Conservation (phyloP, 2,888 invertebrate genomes). For the Allygus modestus region DNA sequence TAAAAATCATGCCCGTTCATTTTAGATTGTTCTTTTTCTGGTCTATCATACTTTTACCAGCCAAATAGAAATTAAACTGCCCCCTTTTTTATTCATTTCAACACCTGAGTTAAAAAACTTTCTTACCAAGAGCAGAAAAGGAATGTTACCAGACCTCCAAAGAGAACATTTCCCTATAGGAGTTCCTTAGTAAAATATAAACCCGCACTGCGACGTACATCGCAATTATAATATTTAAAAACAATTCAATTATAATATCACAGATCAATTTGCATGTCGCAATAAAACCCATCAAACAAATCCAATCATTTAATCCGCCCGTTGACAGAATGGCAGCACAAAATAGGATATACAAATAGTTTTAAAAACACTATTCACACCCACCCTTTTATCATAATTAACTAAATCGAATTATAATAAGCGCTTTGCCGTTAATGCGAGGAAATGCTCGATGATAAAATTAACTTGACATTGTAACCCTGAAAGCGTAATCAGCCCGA, state of each 20-base stretch:
- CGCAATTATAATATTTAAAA: too few relatives aligned
- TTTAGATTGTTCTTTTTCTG: too few relatives aligned
- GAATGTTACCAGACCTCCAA: too few relatives aligned
- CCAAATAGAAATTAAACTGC: too few relatives aligned
- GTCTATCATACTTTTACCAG: too few relatives aligned
- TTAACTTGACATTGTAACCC: background rate
- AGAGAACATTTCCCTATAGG: too few relatives aligned
- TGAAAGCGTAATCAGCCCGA: conserved; percentile 10
- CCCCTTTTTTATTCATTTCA: too few relatives aligned
- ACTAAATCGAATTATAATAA: conserved; percentile 19
- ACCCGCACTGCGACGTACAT: too few relatives aligned
- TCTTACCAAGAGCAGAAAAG: too few relatives aligned
- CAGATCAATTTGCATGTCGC: background rate
- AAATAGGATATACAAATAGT: conserved; percentile 2
- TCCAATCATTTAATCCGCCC: background rate
- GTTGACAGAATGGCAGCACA: background rate
- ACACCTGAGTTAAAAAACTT: too few relatives aligned
- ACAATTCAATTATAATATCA: background rate
- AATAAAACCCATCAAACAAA: background rate
- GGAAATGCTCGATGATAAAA: background rate
- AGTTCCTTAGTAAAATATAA: too few relatives aligned
- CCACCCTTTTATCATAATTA: background rate
- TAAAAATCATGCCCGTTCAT: too few relatives aligned
- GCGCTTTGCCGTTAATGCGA: background rate
- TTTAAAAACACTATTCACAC: background rate